Percentiles rank a stretch among this genome's conserved stretches.
These are phyloP conservation scores for Galagoides demidoff DNA, from an alignment of 2,797 vertebrate species.

Conservation along the genomic window DNA sequence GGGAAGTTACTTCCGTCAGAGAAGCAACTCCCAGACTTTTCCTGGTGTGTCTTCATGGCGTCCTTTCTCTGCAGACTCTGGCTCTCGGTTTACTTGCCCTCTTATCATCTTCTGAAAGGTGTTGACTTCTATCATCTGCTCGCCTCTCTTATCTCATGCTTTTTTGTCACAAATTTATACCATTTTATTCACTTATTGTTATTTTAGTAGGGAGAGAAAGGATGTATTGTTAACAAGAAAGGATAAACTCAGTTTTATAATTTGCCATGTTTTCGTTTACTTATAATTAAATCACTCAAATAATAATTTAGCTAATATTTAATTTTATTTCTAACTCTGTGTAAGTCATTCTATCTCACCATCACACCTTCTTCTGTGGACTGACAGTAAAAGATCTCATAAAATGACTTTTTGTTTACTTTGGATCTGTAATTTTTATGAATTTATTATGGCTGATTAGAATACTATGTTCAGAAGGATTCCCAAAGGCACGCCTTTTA, in stretches of 20 bases:
- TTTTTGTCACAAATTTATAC: neutral
- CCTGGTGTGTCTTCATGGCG: neutral
- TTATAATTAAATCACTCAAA: neutral
- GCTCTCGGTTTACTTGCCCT: neutral
- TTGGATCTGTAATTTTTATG: slow-evolving; percentile 25
- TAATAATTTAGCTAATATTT: neutral
- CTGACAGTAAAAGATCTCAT: neutral
- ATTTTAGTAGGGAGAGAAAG: neutral
- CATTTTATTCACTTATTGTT: neutral
- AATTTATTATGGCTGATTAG: neutral
- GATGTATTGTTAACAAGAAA: neutral
- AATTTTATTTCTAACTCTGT: neutral
- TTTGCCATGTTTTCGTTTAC: neutral
- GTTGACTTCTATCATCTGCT: neutral
- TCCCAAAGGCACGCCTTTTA: slow-evolving; percentile 7
- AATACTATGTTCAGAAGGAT: neutral
- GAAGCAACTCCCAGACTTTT: neutral
- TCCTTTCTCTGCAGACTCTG: neutral
- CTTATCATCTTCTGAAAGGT: neutral
- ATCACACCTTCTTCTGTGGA: neutral
- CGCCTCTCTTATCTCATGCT: neutral
- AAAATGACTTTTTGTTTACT: neutral
- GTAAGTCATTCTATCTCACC: neutral
- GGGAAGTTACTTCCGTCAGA: neutral
- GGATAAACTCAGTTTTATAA: neutral